These are phyloP conservation scores for Gadus macrocephalus DNA, from an alignment of 2,113 vertebrate genomes.

Conservation along the genomic window DNA sequence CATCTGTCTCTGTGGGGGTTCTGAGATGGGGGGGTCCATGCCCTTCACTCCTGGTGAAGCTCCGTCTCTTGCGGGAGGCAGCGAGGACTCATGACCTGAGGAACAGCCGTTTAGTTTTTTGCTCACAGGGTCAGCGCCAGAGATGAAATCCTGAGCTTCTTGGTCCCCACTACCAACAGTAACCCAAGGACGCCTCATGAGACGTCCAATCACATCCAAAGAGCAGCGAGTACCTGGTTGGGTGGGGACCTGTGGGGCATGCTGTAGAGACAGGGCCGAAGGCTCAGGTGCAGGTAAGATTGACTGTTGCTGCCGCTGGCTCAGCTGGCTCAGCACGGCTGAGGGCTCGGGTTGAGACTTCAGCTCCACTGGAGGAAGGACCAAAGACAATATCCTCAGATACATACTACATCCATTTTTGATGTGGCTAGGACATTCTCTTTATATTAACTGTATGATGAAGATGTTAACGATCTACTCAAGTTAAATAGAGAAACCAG, in stretches of 20 bases:
- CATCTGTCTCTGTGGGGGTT: slow-evolving; percentile 81
- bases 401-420: background rate
- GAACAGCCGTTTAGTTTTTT: slow-evolving; percentile 40
- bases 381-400: slow-evolving; percentile 3
- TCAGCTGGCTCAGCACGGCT: slow-evolving; percentile 88
- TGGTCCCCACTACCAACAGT: too few species aligned
- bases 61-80: slow-evolving; percentile 68
- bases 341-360: slow-evolving; percentile 94
- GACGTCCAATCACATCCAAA: too few species aligned
- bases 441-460: too few species aligned
- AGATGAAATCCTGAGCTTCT: too few species aligned
- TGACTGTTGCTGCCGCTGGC: slow-evolving; percentile 78
- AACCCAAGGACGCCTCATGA: too few species aligned
- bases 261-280: slow-evolving; percentile 44
- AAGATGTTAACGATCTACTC: too few species aligned
- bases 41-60: slow-evolving; percentile 71
- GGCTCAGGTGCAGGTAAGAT: slow-evolving; percentile 50
- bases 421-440: background rate
- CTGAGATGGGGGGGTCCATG: slow-evolving; percentile 64
- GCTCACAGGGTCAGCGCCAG: background rate
- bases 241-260: slow-evolving; percentile 66
- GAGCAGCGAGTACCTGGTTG: slow-evolving; percentile 50
- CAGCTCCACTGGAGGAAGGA: slow-evolving; percentile 74
- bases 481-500: too few species aligned
- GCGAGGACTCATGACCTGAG: slow-evolving; percentile 78